phyloP scores from a whole-genome alignment of 1,140 invertebrate genomes.

The Drosophila ambigua region DNA sequence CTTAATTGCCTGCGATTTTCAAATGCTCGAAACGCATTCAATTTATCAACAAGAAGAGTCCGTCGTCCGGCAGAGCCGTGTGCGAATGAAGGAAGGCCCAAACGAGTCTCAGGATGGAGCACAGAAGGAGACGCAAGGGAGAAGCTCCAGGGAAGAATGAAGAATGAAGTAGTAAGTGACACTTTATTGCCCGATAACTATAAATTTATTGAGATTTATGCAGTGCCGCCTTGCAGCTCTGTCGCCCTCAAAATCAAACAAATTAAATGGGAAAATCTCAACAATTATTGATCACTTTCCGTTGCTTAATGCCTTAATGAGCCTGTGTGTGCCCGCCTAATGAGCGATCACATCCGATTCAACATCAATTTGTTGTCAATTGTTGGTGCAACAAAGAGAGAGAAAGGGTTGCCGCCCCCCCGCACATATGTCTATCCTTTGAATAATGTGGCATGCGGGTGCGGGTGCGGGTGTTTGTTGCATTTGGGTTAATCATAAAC shows the following conservation, averaged over 20 bases:
- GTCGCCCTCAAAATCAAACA: constrained; percentile 69
- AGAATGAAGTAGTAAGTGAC: constrained; percentile 52
- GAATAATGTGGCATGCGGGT: constrained; percentile 34
- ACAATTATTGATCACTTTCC: constrained; percentile 70
- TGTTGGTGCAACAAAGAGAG: constrained; percentile 60
- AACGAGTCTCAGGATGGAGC: too few relatives aligned
- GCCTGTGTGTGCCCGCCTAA: constrained; percentile 43
- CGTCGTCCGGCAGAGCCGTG: neutral
- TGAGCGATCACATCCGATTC: constrained; percentile 46
- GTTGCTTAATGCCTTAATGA: constrained; percentile 51
- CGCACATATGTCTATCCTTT: too few relatives aligned
- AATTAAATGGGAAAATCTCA: constrained; percentile 71
- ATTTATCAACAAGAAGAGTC: constrained; percentile 59
- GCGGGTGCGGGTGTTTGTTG: constrained; percentile 22
- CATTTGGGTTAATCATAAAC: neutral
- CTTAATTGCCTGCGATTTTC: constrained; percentile 78
- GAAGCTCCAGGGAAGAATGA: neutral
- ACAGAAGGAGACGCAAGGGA: too few relatives aligned
- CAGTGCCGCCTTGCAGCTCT: constrained; percentile 52
- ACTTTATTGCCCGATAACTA: constrained; percentile 81
- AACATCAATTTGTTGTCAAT: constrained; percentile 75
- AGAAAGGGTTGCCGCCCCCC: constrained; percentile 10
- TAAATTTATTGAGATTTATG: constrained; percentile 81
- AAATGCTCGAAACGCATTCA: constrained; percentile 71
- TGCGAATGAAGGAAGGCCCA: too few relatives aligned